Conservation (phyloP, 1,140 invertebrate genomes). For the honey bee (Apis mellifera) region Amel_HAv3.1 CM009935.2:2171001-2171500, state of each 20-base stretch:
- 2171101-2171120: conserved; percentile 47
- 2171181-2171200: conserved; percentile 41
- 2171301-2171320: background rate
- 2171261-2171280: conserved; percentile 28
- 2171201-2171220: conserved; percentile 45
- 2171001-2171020: conserved; percentile 57
- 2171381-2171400: conserved; percentile 65
- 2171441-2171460: conserved; percentile 51
- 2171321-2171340: conserved; percentile 29
- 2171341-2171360: conserved; percentile 33
- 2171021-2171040: conserved; percentile 10
- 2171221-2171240: conserved; percentile 36
- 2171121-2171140: conserved; percentile 18
- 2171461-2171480: conserved; percentile 65
- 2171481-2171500: conserved; percentile 64
- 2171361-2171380: conserved; percentile 38
- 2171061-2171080: conserved; percentile 34
- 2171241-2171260: conserved; percentile 40
- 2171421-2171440: conserved; percentile 67
- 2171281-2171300: too few relatives aligned
- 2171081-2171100: conserved; percentile 50
- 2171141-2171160: conserved; percentile 31
- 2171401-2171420: conserved; percentile 64
- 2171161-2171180: conserved; percentile 9
- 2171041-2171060: conserved; percentile 4